Evolutionary conservation across 2,797 vertebrate genomes (phyloP).

Genomic region (Oryzias dopingdopingensis): DNA sequence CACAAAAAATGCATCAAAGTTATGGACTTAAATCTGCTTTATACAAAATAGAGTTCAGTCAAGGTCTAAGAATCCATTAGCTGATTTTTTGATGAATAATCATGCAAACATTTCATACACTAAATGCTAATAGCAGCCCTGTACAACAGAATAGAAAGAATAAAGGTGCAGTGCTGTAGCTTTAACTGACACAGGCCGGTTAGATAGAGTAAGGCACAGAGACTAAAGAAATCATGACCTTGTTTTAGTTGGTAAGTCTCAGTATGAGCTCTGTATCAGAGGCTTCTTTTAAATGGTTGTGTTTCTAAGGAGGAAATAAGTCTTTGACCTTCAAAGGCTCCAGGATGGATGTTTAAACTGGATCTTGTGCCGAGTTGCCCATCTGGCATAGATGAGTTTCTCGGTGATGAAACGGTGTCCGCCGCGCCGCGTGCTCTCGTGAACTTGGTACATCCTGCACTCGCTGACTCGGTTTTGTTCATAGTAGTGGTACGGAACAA

Average conservation of each 20-base stretch:
- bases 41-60: too few relatives aligned
- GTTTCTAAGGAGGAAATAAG: neutral
- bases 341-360: conserved; percentile 84
- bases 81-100: neutral
- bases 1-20: neutral
- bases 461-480: conserved; percentile 83
- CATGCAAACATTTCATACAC: neutral
- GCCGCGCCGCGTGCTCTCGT: conserved; percentile 78
- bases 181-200: conserved; percentile 4
- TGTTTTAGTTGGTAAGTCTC: conserved; percentile 25
- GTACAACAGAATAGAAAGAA: neutral
- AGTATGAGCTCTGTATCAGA: too few relatives aligned
- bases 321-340: conserved; percentile 46
- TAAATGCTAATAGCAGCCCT: neutral
- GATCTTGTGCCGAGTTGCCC: conserved; percentile 84
- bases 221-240: neutral
- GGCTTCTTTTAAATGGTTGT: neutral
- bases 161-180: conserved; percentile 12
- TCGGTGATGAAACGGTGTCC: conserved; percentile 97
- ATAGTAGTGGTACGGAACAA: conserved; percentile 93
- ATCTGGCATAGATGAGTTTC: conserved; percentile 90
- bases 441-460: conserved; percentile 87
- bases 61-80: neutral
- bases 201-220: conserved; percentile 45
- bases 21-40: neutral